Base-by-base conservation (phyloP, 2,797 vertebrate genomes). In the Hypotaenidia philippensis region DNA sequence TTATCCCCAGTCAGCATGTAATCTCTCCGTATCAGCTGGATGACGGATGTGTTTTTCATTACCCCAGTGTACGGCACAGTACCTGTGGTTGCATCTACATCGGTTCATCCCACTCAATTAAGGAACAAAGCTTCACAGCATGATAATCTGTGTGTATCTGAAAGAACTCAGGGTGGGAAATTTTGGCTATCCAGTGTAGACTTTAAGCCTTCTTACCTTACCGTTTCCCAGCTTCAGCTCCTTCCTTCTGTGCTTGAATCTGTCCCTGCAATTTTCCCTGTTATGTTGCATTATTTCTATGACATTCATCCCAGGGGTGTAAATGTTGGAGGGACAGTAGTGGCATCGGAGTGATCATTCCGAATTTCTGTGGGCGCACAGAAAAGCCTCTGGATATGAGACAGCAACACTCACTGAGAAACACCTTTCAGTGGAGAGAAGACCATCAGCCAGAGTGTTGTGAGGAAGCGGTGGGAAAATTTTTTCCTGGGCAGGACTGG, bases 381-480 rank as follows among this genome's bases (percentile, higher is more conserved):
- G 70, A 91, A 94, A 93, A 87, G 64, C 82, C 84, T 87, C 34
- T 11, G 76, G 75, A 57, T 64, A 52, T 10, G 44, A 90, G 38
- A 77, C 1, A 2, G 47, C 25, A 57, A 57, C 31, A 34, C 0
- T 1, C 45, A 40, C 53, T 49, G 32, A 72, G 85, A 92, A 90
- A 34, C 5, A 27, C 40, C 36, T 63, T 74, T 15, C 32, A 59
- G 20, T 53, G 53, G 34, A 72, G 70, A 57, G 18, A 40, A 68
- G 14, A 57, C 2, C 61, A 9, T 41, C 72, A 68, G 23, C 26
- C 3, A 1, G 52, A 60, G 21, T 3, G 22, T 4, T 66, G 17
- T 25, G 44, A 77, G 26, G 11, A 57, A 88, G 32, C 0, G 8
- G n/a, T 45, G 7, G 50, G 59, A 72, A 72, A 76, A 25, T 21